Conservation (phyloP, 1,140 invertebrate genomes). For the Vanessa atalanta region DNA sequence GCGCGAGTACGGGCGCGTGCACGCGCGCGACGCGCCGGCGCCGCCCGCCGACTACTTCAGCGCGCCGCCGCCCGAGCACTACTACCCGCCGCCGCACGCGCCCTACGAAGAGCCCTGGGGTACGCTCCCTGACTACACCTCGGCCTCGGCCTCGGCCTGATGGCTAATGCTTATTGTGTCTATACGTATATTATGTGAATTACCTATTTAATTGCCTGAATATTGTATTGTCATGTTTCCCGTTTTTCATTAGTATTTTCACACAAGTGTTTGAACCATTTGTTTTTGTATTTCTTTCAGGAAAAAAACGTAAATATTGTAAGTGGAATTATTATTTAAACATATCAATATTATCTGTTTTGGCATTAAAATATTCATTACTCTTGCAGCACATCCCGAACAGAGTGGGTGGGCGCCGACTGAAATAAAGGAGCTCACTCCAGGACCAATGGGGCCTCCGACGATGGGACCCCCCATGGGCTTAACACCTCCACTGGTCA, state of each 20-base stretch:
- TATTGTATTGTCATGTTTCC: too few species aligned
- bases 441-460: slow-evolving; percentile 78
- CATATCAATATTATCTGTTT: background rate
- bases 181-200: too few species aligned
- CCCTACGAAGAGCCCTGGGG: slow-evolving; percentile 75
- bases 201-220: too few species aligned
- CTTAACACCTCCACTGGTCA: slow-evolving; percentile 61
- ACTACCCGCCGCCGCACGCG: slow-evolving; percentile 78
- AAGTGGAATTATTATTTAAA: slow-evolving; percentile 16
- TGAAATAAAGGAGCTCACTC: slow-evolving; percentile 84
- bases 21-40: slow-evolving; percentile 64
- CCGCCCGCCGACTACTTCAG: slow-evolving; percentile 77
- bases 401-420: slow-evolving; percentile 81
- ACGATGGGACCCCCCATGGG: slow-evolving; percentile 73
- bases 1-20: slow-evolving; percentile 86
- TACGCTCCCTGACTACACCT: slow-evolving; percentile 20
- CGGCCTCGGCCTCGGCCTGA: too few species aligned
- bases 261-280: background rate
- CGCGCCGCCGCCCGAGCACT: slow-evolving; percentile 82
- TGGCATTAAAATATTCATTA: background rate
- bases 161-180: too few species aligned
- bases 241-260: background rate
- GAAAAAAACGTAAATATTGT: slow-evolving; percentile 27
- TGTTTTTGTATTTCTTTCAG: slow-evolving; percentile 21
- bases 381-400: slow-evolving; percentile 58